Base-by-base conservation (phyloP, 2,888 invertebrate species). In the Drosophila dives region DNA sequence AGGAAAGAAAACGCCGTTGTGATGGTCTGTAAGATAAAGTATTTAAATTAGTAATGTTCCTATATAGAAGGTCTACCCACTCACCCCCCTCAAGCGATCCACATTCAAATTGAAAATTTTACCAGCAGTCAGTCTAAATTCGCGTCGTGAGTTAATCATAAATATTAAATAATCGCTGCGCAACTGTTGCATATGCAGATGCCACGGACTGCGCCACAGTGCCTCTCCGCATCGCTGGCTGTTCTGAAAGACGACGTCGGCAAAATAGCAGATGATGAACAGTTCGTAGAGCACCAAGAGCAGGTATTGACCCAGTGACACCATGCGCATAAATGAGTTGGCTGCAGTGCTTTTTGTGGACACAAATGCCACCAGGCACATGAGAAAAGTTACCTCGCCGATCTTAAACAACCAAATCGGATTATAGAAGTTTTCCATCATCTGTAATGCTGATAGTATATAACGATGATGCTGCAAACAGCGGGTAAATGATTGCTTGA, bases 361-460 rank as follows among this genome's bases (percentile, higher is more conserved):
- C 1, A 91, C 90, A 67, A 92, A 93, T 8, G 92, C 88, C 38
- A 92, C 83, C 45, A 92, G 81, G 56, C 93, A 93, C 66, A 91
- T 81, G 4, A 92, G 81, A 17, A 92, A 81, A 0, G 91, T 91
- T 0, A 91, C 89, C 60, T 92, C 88, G 1, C 89, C 79, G 15
- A 90, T 87, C 79, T 93, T 93, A 0, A 91, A 74, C 32, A 93
- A 78, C 80, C 92, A 90, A 63, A 92, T 88, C 1, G 91, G 88
- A 71, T 85, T 89, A 55, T 90, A 93, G 65, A 93, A 92, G 0
- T 69, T 58, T 64, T 93, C 92, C 72, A 93, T 85, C 69, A 81
- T 75, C 7, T 79, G 51, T n/a, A 92, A 81, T 10, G 87, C 81
- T 5, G 77, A 53, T 33, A 92, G 50, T 29, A 93, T 91, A 53